phyloP scores from a whole-genome alignment of 2,113 vertebrate species.

The Romanogobio albipinnatus region DNA sequence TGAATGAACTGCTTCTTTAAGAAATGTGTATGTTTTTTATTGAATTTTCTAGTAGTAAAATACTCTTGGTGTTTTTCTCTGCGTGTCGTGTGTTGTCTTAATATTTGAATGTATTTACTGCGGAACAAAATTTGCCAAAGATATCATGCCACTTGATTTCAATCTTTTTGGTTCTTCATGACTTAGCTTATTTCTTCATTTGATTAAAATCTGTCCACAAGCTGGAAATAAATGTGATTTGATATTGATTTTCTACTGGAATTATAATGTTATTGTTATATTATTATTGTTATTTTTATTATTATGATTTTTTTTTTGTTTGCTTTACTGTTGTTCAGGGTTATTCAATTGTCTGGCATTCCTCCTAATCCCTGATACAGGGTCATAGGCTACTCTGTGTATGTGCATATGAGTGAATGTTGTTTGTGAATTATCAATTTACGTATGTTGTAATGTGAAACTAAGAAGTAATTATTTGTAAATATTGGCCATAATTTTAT shows the following conservation, averaged over 20 bases:
- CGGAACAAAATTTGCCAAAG: slow-evolving; percentile 99
- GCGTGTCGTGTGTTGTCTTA: slow-evolving; percentile 97
- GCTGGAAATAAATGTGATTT: slow-evolving; percentile 74
- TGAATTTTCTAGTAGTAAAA: slow-evolving; percentile 97
- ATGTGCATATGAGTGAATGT: slow-evolving; percentile 97
- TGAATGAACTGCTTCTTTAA: slow-evolving; percentile 92
- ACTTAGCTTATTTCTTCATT: slow-evolving; percentile 70
- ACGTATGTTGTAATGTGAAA: slow-evolving; percentile 98
- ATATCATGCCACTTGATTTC: slow-evolving; percentile 88
- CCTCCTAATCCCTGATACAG: slow-evolving; percentile 85
- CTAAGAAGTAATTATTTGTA: slow-evolving; percentile 99
- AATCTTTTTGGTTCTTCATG: slow-evolving; percentile 73
- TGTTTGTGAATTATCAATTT: slow-evolving; percentile 96
- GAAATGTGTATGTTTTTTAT: slow-evolving; percentile 99
- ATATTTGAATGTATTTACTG: slow-evolving; percentile 99
- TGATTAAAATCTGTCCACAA: slow-evolving; percentile 67
- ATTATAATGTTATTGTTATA: slow-evolving; percentile 64
- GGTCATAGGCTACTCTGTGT: slow-evolving; percentile 86
- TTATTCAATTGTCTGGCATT: slow-evolving; percentile 91
- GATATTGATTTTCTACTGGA: slow-evolving; percentile 73
- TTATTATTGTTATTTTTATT: slow-evolving; percentile 62
- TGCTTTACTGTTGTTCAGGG: slow-evolving; percentile 60
- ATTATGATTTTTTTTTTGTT: slow-evolving; percentile 30
- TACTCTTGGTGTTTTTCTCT: slow-evolving; percentile 92
- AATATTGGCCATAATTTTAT: slow-evolving; percentile 99